Base-by-base conservation (phyloP, 2,113 vertebrate genomes). In the Origma solitaria region DNA sequence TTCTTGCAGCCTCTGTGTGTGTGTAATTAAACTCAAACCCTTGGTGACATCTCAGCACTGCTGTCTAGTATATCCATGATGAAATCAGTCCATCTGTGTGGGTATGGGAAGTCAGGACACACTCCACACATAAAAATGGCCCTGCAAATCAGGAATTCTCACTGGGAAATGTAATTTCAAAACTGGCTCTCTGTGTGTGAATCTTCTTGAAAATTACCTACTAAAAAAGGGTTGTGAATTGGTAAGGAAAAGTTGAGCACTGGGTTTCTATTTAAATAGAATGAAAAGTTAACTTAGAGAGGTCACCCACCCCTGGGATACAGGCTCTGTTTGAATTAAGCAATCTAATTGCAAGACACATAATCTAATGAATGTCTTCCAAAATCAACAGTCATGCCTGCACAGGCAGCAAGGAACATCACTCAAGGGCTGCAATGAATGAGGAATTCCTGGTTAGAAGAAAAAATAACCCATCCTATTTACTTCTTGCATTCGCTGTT, bases 291-390 rank as follows among this genome's bases (percentile, higher is more conserved):
- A 84, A 72, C 61, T 92, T 37, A 15, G 61, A 73, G 61, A 91
- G 95, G 95, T 96, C 96, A 96, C 37, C 45, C 24, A 94, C 88
- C 86, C 58, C 78, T 49, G 73, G 88, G 78, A 64, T 86, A 90
- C 19, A 76, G 51, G 30, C 83, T 82, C 22, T 86, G 22, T 80
- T 85, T 89, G 93, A 93, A 86, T 96, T 94, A 88, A 96, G 97
- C 93, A 97, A 97, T 49, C 25, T 31, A 90, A 92, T 3, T 79
- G 78, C 88, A 97, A 73, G 92, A 91, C 42, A 90, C 28, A 91
- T 25, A 62, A 88, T 77, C 31, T 50, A 73, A 58, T 49, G 27
- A 87, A 68, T 24, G 40, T 62, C 53, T 82, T 94, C 96, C 93
- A 96, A 97, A 94, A 91, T 54, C 94, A 96, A 95, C 60, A 90